Base-by-base conservation (phyloP, 2,113 vertebrate genomes). In the Chrysemys picta region DNA sequence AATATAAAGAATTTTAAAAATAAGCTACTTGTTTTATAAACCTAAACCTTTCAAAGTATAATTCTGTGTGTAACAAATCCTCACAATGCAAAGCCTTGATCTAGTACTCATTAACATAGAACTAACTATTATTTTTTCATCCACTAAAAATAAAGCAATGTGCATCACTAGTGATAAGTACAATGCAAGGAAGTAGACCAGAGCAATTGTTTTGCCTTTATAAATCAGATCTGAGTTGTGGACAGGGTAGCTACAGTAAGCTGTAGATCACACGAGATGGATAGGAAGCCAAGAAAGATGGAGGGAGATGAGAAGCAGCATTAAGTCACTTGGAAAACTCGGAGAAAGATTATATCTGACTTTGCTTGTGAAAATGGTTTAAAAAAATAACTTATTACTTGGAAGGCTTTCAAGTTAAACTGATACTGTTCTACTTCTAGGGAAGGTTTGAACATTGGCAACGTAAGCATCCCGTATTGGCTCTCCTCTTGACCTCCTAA, bases 11-110 rank as follows among this genome's bases (percentile, higher is more conserved):
- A 42, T 16, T 85, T 31, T 6, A 1, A 0, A 69, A 4, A 76
- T 0, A 17, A 38, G 49, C 4, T 2, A 0, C 38, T 24, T 4
- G 0, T 38, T 14, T 31, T 16, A 0, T 4, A 4, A 24, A 57
- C 49, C 45, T 45, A 24, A 45, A 45, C 72, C 38, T 76, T 42
- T 45, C 25, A 12, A 45, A 76, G 21, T 76, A 27, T 76, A 45
- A 31, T 22, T 45, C 8, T 10, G 9, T 21, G 17, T 0, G n/a
- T 16, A 38, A 24, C 4, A 2, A 10, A 31, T 2, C 3, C 50
- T 0, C 0, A 1, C 0, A 5, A 3, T 1, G 52, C 10, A 1
- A 45, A 76, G 35, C 53, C 62, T 47, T 1, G 2, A 35, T 13
- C 54, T 5, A n/a, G 35, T 10, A 53, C 53, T 62, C 19, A 1